A percentile compares a stretch with the other conserved stretches of the same genome.
Conservation (phyloP, 1,140 invertebrate genomes). For the Scaptomyza hsui region DNA sequence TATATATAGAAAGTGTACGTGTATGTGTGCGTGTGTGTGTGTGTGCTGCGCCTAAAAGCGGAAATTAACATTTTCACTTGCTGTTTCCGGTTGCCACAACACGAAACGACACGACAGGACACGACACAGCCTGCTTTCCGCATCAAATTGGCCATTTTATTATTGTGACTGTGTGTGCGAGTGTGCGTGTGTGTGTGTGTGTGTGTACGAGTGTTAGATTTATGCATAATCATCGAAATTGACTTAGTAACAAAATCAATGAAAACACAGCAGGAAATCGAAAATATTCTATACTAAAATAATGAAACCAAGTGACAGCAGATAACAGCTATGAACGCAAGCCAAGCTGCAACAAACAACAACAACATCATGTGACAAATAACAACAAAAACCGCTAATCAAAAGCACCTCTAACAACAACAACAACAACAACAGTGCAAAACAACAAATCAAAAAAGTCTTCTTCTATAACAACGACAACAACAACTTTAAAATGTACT, state of each 20-base stretch:
- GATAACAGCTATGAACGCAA: constrained; percentile 1
- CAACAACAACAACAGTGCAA: constrained; percentile 19
- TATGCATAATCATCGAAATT: constrained; percentile 36
- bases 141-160: constrained; percentile 19
- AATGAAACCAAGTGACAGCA: constrained; percentile 32
- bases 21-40: constrained; percentile 20
- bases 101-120: constrained; percentile 17
- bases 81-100: constrained; percentile 67
- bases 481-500: constrained; percentile 9
- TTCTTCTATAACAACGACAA: constrained; percentile 6
- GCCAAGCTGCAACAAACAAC: not conserved
- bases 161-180: not conserved
- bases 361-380: constrained; percentile 25
- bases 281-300: not conserved
- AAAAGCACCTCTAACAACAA: constrained; percentile 8
- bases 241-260: constrained; percentile 38
- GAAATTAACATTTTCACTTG: constrained; percentile 78
- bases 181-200: not conserved
- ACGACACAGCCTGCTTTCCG: constrained; percentile 7
- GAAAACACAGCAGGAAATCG: constrained; percentile 2
- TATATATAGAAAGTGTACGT: constrained; percentile 17
- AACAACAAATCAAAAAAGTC: constrained; percentile 33
- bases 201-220: not conserved
- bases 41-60: constrained; percentile 58
- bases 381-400: constrained; percentile 21